Evolutionary conservation across 2,797 vertebrate genomes (phyloP).

Genomic region (Intellagama lesueurii): DNA sequence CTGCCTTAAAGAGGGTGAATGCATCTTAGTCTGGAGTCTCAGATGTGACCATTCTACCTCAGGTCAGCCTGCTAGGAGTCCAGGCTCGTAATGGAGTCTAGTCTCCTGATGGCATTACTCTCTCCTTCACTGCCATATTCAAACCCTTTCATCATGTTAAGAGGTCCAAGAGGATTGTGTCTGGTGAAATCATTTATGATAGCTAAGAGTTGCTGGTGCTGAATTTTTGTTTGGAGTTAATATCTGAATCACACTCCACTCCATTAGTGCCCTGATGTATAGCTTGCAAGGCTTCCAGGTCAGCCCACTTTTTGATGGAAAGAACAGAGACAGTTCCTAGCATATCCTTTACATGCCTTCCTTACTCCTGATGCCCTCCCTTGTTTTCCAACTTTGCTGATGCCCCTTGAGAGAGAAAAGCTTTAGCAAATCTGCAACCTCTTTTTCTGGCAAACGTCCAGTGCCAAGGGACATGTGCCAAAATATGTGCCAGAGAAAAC

Average conservation of each 20-base stretch:
- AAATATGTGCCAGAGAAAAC: conserved; percentile 49
- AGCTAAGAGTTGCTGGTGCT: not conserved
- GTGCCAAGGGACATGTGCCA: conserved; percentile 40
- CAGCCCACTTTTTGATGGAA: not conserved
- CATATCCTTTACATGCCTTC: not conserved
- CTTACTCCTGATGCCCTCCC: not conserved
- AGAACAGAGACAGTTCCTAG: not conserved
- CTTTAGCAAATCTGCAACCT: conserved; percentile 37
- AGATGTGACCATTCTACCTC: no score
- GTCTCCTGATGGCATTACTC: no score
- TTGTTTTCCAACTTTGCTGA: not conserved
- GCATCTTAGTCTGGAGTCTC: no score
- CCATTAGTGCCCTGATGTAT: not conserved
- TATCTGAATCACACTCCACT: not conserved
- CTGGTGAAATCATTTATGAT: no score
- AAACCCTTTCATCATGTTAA: no score
- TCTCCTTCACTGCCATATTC: no score
- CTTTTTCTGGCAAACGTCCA: conserved; percentile 32
- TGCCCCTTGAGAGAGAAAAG: conserved; percentile 12
- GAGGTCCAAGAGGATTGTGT: no score
- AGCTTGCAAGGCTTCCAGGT: not conserved
- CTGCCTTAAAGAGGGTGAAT: no score
- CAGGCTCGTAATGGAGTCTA: no score
- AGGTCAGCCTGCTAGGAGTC: no score
- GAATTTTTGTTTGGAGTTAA: not conserved